phyloP scores from a whole-genome alignment of 2,113 vertebrate species.

The Columba janthina region DNA sequence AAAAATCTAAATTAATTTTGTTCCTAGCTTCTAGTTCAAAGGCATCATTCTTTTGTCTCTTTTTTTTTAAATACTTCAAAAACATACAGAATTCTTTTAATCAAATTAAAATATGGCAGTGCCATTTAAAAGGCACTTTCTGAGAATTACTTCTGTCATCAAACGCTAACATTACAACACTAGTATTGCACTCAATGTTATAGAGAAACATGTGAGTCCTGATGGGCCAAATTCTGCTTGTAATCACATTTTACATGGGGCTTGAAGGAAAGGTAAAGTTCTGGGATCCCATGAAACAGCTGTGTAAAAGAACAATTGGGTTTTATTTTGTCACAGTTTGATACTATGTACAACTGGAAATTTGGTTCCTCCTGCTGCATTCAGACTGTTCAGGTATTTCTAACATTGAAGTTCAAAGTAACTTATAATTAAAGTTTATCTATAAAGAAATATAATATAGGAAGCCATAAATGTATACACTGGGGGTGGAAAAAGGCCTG shows the following conservation, averaged over 20 bases:
- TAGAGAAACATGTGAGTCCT: background rate
- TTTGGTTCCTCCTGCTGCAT: background rate
- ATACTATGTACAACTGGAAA: background rate
- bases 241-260: background rate
- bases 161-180: slow-evolving; percentile 5
- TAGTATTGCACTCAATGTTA: background rate
- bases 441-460: background rate
- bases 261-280: background rate
- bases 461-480: background rate
- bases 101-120: slow-evolving; percentile 22
- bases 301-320: background rate
- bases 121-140: background rate
- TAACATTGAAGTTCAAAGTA: background rate
- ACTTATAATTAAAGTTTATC: background rate
- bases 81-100: slow-evolving; percentile 10
- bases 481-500: too few relatives aligned
- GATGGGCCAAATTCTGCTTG: background rate
- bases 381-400: background rate
- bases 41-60: background rate
- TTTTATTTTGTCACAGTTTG: slow-evolving; percentile 2
- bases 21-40: slow-evolving; percentile 40
- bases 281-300: background rate
- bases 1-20: slow-evolving; percentile 34
- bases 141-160: slow-evolving; percentile 18
- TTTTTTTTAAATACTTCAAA: slow-evolving; percentile 28